Evolutionary conservation across 2,888 invertebrate genomes (phyloP).

Genomic region (Horisme vitalbata): DNA sequence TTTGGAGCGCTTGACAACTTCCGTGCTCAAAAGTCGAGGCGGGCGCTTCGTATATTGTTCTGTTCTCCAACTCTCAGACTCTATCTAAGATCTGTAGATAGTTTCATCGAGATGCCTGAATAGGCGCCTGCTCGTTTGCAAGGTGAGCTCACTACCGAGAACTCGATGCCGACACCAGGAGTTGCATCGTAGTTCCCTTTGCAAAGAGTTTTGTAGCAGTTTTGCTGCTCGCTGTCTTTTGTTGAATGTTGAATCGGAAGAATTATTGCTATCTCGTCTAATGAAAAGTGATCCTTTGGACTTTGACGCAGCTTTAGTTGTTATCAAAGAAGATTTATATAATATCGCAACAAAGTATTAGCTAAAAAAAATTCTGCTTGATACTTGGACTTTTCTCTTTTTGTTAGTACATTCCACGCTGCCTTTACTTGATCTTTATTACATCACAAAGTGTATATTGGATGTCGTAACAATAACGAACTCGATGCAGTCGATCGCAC

Average conservation of each 20-base stretch:
- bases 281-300: not conserved
- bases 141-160: conserved; percentile 18
- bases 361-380: too few relatives aligned
- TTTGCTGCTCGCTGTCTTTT: not conserved
- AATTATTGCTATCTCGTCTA: not conserved
- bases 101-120: conserved; percentile 21
- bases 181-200: conserved; percentile 14
- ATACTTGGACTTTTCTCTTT: too few relatives aligned
- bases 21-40: conserved; percentile 17
- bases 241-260: not conserved
- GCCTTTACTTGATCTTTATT: not conserved
- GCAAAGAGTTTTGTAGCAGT: conserved; percentile 1
- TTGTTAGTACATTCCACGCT: not conserved
- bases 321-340: too few relatives aligned
- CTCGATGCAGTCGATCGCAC: conserved; percentile 6
- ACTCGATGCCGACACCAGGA: conserved; percentile 14
- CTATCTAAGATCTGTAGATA: conserved; percentile 21
- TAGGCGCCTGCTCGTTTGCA: conserved; percentile 15
- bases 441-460: conserved; percentile 14
- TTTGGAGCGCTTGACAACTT: conserved; percentile 24
- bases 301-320: too few relatives aligned
- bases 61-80: conserved; percentile 7
- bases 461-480: conserved; percentile 5
- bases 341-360: too few relatives aligned
- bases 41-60: conserved; percentile 24